A percentile compares a stretch with the other conserved stretches of the same genome.
phyloP scores from a whole-genome alignment of 2,113 vertebrate genomes.

The Variabilichromis moorii region DNA sequence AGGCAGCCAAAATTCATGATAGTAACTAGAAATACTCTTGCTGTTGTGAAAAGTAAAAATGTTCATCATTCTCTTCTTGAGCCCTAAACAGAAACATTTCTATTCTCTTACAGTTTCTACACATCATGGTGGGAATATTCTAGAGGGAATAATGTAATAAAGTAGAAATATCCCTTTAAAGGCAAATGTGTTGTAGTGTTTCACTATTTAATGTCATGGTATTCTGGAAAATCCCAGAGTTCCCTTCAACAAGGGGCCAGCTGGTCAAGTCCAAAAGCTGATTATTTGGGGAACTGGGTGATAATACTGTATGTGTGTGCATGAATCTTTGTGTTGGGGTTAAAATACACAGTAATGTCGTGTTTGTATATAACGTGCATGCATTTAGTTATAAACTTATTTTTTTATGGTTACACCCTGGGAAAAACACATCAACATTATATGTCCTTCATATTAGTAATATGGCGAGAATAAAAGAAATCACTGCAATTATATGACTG shows the following conservation, averaged over 20 bases:
- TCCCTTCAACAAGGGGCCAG: slow-evolving; percentile 12
- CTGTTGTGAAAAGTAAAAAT: neutral
- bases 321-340: neutral
- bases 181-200: neutral
- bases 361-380: neutral
- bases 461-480: neutral
- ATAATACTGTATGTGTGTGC: neutral
- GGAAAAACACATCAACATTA: neutral
- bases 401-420: neutral
- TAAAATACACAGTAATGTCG: neutral
- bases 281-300: slow-evolving; percentile 34
- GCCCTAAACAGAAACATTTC: neutral
- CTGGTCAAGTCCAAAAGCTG: slow-evolving; percentile 44
- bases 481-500: neutral
- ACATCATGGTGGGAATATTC: neutral
- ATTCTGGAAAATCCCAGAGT: slow-evolving; percentile 8
- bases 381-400: neutral
- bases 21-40: neutral
- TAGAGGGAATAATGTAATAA: neutral
- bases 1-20: neutral
- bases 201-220: neutral
- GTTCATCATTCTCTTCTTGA: neutral
- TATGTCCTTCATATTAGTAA: neutral
- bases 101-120: neutral
- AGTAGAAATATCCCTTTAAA: neutral